These are phyloP conservation scores for Spodoptera frugiperda DNA, from an alignment of 1,140 invertebrate species.

Conservation along the genomic window DNA sequence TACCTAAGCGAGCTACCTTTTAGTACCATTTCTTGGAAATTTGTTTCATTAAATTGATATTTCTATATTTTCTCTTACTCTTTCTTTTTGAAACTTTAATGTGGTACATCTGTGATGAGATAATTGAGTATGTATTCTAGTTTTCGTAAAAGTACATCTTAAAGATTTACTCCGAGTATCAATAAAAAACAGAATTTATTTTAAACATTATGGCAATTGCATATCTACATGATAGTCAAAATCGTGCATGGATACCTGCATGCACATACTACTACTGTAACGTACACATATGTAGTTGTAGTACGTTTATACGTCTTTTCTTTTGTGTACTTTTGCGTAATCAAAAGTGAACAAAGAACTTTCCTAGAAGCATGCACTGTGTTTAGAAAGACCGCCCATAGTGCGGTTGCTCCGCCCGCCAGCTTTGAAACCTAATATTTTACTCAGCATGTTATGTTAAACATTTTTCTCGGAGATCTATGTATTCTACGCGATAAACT, in stretches of 20 bases:
- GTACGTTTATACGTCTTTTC: background rate
- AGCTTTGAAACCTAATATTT: constrained; percentile 44
- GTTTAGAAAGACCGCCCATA: constrained; percentile 43
- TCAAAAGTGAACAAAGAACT: constrained; percentile 47
- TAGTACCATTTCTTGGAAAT: background rate
- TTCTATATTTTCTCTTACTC: background rate
- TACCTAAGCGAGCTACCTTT: background rate
- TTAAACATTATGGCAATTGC: too few species aligned
- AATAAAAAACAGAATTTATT: too few species aligned
- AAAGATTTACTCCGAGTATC: too few species aligned
- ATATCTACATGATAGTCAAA: too few species aligned
- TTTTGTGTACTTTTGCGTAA: constrained; percentile 26
- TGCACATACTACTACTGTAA: too few species aligned
- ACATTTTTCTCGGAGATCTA: constrained; percentile 43
- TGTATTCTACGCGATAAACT: constrained; percentile 28
- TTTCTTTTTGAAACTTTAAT: too few species aligned
- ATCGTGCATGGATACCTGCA: too few species aligned
- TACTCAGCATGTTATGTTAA: constrained; percentile 43
- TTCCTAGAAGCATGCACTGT: constrained; percentile 27
- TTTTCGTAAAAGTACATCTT: too few species aligned
- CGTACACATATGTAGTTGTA: too few species aligned
- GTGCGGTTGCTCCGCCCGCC: constrained; percentile 37
- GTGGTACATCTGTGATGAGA: too few species aligned
- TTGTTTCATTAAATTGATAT: constrained; percentile 14
- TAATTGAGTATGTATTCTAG: too few species aligned